Percentiles rank a stretch among this genome's conserved stretches.
Evolutionary conservation across 92 coral and sea anemone species (phyloP).

Genomic region (Palythoa caribaeorum): DNA sequence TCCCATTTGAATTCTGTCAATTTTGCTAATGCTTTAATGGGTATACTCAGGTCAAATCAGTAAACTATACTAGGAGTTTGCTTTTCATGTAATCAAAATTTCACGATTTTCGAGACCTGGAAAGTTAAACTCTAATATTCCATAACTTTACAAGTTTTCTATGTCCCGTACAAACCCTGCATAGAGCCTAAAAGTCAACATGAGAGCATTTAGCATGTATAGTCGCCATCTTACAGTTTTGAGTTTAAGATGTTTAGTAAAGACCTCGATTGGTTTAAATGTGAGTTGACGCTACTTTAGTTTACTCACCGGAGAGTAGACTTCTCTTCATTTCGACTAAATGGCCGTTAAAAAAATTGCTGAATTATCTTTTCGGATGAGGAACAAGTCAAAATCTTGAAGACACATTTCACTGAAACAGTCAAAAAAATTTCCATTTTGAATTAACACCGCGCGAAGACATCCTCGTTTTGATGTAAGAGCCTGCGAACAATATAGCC

Average conservation of each 20-base stretch:
- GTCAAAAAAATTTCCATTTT: conserved; percentile 3
- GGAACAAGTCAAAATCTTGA: not conserved
- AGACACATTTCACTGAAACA: not conserved
- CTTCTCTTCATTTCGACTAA: conserved; percentile 47
- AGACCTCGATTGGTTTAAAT: not conserved
- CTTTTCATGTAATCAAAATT: no score
- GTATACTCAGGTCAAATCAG: no score
- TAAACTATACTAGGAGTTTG: no score
- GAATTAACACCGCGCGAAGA: conserved; percentile 30
- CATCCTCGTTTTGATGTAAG: conserved; percentile 17
- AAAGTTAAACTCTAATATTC: no score
- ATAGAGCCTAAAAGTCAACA: no score
- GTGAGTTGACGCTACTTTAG: not conserved
- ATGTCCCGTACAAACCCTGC: no score
- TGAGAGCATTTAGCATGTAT: no score
- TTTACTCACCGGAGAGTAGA: conserved; percentile 52
- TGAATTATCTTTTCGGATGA: not conserved
- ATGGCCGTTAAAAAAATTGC: not conserved
- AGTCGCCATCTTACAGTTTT: not conserved
- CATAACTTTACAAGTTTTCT: no score
- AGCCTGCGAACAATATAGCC: conserved; percentile 10
- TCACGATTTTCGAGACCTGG: no score
- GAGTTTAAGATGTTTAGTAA: not conserved
- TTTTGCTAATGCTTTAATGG: no score
- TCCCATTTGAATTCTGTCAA: no score